Conservation (phyloP, 2,113 vertebrate genomes). For the Podilymbus podiceps region DNA sequence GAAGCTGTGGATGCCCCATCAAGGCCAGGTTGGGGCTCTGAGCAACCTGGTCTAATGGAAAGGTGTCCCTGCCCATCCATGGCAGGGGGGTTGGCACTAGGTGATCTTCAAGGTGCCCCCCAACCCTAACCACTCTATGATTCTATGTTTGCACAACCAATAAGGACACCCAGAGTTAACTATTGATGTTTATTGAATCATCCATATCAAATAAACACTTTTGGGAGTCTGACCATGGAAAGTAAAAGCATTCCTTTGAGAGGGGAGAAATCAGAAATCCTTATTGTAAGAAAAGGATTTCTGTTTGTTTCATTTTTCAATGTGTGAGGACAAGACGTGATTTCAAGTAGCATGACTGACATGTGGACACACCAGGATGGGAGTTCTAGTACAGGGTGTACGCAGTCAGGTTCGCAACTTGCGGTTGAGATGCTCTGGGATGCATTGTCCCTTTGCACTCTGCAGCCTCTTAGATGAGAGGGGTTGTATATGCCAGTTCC, state of each 20-base stretch:
- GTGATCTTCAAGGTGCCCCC: too few relatives aligned
- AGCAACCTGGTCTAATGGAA: too few relatives aligned
- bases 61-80: too few relatives aligned
- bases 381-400: background rate
- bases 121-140: too few relatives aligned
- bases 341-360: background rate
- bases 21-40: too few relatives aligned
- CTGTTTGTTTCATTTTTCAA: background rate
- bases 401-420: background rate
- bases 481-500: background rate
- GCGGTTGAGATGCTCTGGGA: background rate
- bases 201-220: slow-evolving; percentile 16
- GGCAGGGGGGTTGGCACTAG: too few relatives aligned
- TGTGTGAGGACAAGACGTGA: background rate
- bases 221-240: background rate
- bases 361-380: background rate
- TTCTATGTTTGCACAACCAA: background rate
- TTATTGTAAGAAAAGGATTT: background rate
- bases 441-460: background rate
- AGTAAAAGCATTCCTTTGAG: slow-evolving; percentile 10
- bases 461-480: background rate
- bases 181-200: slow-evolving; percentile 46
- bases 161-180: background rate
- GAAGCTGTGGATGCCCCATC: too few relatives aligned
- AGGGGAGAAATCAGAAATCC: background rate